Conservation (phyloP, 1,140 invertebrate species). For the Hesperophylax magnus region DNA sequence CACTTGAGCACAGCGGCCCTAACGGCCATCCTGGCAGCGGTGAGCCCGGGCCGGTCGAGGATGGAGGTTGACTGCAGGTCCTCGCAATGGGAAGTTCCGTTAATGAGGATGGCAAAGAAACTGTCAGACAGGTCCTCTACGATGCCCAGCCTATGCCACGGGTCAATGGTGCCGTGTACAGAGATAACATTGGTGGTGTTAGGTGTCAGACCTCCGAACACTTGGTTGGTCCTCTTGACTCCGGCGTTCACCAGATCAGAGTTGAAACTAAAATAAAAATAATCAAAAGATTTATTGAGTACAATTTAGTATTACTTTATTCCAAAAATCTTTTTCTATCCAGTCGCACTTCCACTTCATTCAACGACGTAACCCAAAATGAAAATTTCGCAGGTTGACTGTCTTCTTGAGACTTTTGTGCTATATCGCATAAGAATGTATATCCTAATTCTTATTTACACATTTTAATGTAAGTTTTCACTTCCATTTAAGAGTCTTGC, state of each 20-base stretch:
- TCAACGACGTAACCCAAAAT: too few species aligned
- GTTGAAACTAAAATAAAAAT: constrained; percentile 66
- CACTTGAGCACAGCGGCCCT: constrained; percentile 72
- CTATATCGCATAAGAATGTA: too few species aligned
- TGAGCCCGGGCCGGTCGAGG: constrained; percentile 73
- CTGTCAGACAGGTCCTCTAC: constrained; percentile 68
- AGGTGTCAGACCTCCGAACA: constrained; percentile 74
- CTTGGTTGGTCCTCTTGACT: constrained; percentile 72
- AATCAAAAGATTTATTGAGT: too few species aligned
- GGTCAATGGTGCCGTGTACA: constrained; percentile 76
- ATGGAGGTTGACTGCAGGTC: constrained; percentile 75
- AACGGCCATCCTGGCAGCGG: constrained; percentile 72
- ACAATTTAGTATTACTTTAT: too few species aligned
- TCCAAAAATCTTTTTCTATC: too few species aligned
- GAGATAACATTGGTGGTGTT: constrained; percentile 75
- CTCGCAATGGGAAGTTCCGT: constrained; percentile 82
- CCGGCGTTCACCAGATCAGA: constrained; percentile 66
- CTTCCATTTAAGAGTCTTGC: too few species aligned
- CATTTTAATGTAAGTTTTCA: too few species aligned
- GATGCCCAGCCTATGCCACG: constrained; percentile 77
- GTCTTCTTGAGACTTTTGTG: too few species aligned
- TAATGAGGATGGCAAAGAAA: constrained; percentile 71
- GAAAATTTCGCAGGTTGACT: too few species aligned
- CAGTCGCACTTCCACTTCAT: too few species aligned
- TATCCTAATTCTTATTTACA: too few species aligned